Evolutionary conservation across 2,113 vertebrate species (phyloP).

Genomic region (Uropsilus gracilis): DNA sequence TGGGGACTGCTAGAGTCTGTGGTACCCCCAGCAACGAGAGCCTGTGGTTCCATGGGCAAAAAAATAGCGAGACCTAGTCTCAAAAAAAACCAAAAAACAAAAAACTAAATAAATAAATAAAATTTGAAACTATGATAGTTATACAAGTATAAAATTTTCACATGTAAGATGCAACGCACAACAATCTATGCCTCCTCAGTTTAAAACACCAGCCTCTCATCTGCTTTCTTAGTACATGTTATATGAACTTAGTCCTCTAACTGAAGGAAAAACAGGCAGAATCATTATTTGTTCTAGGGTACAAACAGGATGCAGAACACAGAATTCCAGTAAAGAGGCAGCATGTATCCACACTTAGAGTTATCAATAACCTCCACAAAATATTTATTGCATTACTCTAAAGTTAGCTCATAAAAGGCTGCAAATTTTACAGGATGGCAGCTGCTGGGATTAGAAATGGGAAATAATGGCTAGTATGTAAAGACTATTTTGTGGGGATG

Average conservation of each 20-base stretch:
- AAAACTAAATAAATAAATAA: too few species aligned
- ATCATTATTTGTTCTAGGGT: neutral
- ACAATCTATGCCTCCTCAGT: neutral
- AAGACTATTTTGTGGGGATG: neutral
- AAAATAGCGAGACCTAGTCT: too few species aligned
- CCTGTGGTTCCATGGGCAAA: too few species aligned
- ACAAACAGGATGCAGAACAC: neutral
- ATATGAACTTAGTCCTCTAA: neutral
- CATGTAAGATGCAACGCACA: neutral
- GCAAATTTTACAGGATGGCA: neutral
- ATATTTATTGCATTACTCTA: neutral
- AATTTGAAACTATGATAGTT: neutral
- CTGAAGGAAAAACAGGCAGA: neutral
- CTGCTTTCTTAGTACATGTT: neutral
- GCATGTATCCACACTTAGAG: neutral
- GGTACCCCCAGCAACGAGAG: too few species aligned
- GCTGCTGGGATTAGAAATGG: too few species aligned
- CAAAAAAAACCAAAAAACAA: too few species aligned
- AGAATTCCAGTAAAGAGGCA: neutral
- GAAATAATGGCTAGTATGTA: neutral
- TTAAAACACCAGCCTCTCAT: neutral
- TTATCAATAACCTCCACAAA: neutral
- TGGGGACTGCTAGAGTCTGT: too few species aligned
- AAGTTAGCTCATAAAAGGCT: neutral
- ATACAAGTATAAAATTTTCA: neutral